Percentiles rank a stretch among this genome's conserved stretches.
Evolutionary conservation across 2,113 vertebrate species (phyloP).

Genomic region (Myocastor coypus): DNA sequence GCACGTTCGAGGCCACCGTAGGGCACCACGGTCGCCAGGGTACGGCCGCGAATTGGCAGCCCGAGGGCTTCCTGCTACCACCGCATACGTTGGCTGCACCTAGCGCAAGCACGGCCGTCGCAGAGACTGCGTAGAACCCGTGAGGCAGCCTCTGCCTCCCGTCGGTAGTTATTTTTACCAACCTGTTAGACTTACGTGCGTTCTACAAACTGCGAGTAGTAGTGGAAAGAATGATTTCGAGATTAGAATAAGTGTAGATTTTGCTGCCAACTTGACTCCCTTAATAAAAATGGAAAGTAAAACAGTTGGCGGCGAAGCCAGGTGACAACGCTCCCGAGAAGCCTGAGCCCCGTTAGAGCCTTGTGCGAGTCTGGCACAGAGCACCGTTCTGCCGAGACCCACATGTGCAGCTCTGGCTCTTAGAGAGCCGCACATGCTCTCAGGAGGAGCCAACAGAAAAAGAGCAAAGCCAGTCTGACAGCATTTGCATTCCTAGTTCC

Average conservation of each 20-base stretch:
- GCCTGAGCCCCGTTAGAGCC: background rate
- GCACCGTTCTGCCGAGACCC: conserved; percentile 28
- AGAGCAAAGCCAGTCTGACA: conserved; percentile 42
- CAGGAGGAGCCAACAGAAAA: conserved; percentile 47
- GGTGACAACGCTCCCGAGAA: conserved; percentile 69
- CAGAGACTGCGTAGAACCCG: background rate
- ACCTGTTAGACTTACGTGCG: background rate
- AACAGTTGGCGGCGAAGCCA: conserved; percentile 55
- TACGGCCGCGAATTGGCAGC: background rate
- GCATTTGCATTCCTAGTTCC: conserved; percentile 19
- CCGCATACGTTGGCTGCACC: background rate
- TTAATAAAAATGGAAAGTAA: conserved; percentile 68
- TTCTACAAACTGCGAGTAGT: conserved; percentile 20
- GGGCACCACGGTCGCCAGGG: background rate
- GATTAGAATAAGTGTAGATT: conserved; percentile 50
- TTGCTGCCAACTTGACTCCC: conserved; percentile 55
- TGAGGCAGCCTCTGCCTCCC: background rate
- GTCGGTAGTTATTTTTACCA: conserved; percentile 10
- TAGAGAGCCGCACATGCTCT: background rate
- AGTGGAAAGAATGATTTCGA: conserved; percentile 76
- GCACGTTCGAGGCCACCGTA: background rate
- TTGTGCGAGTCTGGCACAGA: background rate
- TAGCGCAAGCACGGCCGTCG: background rate
- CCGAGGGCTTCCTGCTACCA: background rate
- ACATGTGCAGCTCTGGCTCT: conserved; percentile 62